Percentiles rank a stretch among this genome's conserved stretches.
phyloP scores from a whole-genome alignment of 2,113 vertebrate species.

The Hippocampus guttulatus region DNA sequence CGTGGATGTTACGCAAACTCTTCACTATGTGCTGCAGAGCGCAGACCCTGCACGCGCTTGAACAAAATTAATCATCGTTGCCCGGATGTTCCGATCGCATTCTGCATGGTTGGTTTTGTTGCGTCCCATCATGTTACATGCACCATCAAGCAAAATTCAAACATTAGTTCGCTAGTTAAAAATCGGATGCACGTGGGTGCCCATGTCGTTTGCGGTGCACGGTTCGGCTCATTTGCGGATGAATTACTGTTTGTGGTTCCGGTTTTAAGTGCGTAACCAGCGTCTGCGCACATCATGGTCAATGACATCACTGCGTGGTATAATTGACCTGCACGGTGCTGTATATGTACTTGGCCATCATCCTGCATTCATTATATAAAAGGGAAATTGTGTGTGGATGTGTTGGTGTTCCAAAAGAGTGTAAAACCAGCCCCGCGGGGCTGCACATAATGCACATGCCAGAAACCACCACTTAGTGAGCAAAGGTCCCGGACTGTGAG shows the following conservation, averaged over 20 bases:
- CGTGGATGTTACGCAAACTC: fast-evolving
- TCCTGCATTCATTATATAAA: too few species aligned
- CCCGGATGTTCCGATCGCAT: conserved; percentile 6
- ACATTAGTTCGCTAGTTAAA: background rate
- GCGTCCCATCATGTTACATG: background rate
- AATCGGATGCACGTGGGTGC: conserved; percentile 37
- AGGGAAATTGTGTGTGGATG: too few species aligned
- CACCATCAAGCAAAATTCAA: background rate
- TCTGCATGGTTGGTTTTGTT: background rate
- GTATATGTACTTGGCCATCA: too few species aligned
- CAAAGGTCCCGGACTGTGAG: too few species aligned
- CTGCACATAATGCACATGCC: too few species aligned
- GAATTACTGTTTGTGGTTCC: background rate
- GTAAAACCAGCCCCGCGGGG: too few species aligned
- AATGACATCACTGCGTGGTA: too few species aligned
- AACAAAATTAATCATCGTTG: conserved; percentile 7
- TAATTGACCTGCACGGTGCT: background rate
- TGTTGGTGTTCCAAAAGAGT: too few species aligned
- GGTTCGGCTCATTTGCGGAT: conserved; percentile 4
- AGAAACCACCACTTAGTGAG: too few species aligned
- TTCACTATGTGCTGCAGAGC: background rate
- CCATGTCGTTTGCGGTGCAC: conserved; percentile 33
- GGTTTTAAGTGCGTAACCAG: background rate
- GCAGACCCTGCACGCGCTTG: background rate
- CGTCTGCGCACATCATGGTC: background rate